These are phyloP conservation scores for Tragopan temminckii DNA, from an alignment of 2,797 vertebrate species.

Conservation along the genomic window DNA sequence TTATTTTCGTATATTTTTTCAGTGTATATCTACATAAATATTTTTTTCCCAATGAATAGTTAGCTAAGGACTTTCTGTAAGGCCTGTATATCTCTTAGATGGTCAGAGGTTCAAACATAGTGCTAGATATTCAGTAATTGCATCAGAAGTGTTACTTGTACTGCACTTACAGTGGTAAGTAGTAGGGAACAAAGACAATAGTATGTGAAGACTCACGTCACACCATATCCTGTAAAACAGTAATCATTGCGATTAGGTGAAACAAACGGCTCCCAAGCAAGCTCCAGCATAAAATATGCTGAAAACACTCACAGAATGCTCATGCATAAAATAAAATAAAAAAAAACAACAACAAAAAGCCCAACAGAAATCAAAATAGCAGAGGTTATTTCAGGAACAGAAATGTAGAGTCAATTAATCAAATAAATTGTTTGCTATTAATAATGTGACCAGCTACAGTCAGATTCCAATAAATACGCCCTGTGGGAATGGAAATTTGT, in stretches of 20 bases:
- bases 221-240: not conserved
- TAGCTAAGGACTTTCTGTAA: not conserved
- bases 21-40: not conserved
- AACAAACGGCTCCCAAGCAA: not conserved
- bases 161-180: not conserved
- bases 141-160: not conserved
- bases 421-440: slow-evolving; percentile 54
- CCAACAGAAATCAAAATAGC: not conserved
- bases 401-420: slow-evolving; percentile 39
- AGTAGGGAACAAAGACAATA: not conserved
- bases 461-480: slow-evolving; percentile 39
- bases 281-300: not conserved
- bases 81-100: not conserved
- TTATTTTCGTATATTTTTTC: not conserved
- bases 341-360: not conserved
- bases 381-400: not conserved
- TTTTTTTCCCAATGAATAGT: not conserved
- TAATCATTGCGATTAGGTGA: not conserved
- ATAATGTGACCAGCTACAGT: slow-evolving; percentile 30
- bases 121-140: not conserved
- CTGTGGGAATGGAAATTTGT: slow-evolving; percentile 31
- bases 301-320: not conserved
- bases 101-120: not conserved
- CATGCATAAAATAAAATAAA: not conserved
- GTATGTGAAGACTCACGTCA: not conserved